Base-by-base conservation (phyloP, 2,888 invertebrate genomes). In the Rhyacophila evoluta region DNA sequence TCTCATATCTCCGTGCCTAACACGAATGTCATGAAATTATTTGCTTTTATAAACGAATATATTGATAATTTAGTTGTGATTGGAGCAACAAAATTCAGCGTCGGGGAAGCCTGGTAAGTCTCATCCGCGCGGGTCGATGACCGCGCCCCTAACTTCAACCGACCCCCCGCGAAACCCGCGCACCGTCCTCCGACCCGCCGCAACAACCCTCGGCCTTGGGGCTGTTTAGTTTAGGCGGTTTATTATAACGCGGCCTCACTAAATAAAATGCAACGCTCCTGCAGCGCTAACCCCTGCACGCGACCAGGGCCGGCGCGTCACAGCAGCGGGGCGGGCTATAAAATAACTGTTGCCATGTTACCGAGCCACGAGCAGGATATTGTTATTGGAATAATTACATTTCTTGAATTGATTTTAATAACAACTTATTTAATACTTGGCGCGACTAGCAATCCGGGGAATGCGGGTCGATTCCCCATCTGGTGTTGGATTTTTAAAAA, bases 211-310 rank as follows among this genome's bases (percentile, higher is more conserved):
- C 70, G 68, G 77, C 80, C 74, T 77, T 71, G 77, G 80, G 77
- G 80, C 71, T 80, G 80, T 77, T 77, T 77, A 73, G 41, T 55
- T 36, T 67, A 67, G 36, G 27, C 37, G 39, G 36, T 69, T 27
- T 39, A 27, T 33, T 75, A 75, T 75, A 75, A 70, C 68, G 75
- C 37, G 27, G 28, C 75, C 38, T 25, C 39, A 38, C 75, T 38
- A 77, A 80, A 77, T 80, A 80, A 39, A 80, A 80, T 80, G 77
- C 80, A 77, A 77, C 77, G 77, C 80, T 25, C 69, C 28, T 72
- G 72, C 77, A 72, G 67, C 70, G 69, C 12, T 39, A 55, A 38
- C 33, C 69, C 25, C 75, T 69, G 39, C 69, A 37, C 8, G 36
- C 68, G 8, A 11, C 15, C 12, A 69, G 75, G 36, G 68, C 75